Base-by-base conservation (phyloP, 2,888 invertebrate species). In the Maniola hyperantus region DNA sequence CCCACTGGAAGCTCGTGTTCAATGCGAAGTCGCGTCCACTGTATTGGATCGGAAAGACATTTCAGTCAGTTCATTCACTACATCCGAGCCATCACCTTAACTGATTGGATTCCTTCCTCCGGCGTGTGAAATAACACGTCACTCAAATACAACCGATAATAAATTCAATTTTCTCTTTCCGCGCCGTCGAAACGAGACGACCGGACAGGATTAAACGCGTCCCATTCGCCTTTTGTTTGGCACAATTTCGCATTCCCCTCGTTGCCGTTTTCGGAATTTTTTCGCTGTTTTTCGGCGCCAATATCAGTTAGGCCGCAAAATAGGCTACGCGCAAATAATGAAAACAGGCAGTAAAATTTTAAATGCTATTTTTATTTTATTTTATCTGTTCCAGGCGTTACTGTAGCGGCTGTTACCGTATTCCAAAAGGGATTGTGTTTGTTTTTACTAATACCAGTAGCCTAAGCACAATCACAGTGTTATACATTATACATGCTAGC, bases 71-170 rank as follows among this genome's bases (percentile, higher is more conserved):
- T 80, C 80, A 77, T 78, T 81, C 78, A 78, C 76, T 79, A 76
- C 73, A 80, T 80, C 77, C 78, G 70, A 77, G 76, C 77, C 79
- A 83, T 83, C 85, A 84, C 78, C 84, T 83, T 83, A 88, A 87
- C 89, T 92, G 91, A 91, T 91, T 91, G 89, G 89, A 80, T 79
- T 76, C 73, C 68, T 70, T 74, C 73, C 74, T 74, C 71, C 85
- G 78, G 80, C 86, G 90, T 87, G 89, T 89, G 90, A 91, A 91
- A 91, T 91, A 91, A 90, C 91, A 91, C 87, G 91, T 91, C 91
- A 91, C 84, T 91, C 91, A 91, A 90, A 91, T 83, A 89, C 87
- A 85, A 86, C 83, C 85, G 86, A 90, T 92, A 89, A 91, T 91
- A 92, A 91, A 92, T 92, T 91, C 91, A 91, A 91, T 91, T 92